Percentiles rank a stretch among this genome's conserved stretches.
Conservation (phyloP, 2,113 vertebrate genomes). For the Crotalus tigris region DNA sequence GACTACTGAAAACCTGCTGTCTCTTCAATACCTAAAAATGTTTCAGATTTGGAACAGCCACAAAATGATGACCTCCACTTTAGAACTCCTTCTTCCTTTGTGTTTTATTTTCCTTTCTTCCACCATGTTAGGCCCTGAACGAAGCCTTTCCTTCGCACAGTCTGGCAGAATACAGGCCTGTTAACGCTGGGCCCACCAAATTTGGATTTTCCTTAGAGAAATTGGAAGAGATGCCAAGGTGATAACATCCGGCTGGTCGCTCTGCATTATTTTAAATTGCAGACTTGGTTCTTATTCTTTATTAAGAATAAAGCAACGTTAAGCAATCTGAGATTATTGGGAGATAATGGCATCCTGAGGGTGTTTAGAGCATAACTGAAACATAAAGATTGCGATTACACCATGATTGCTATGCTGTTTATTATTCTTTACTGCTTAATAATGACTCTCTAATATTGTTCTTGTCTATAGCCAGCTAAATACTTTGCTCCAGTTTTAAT, state of each 20-base stretch:
- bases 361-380: slow-evolving; percentile 58
- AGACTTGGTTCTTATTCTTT: slow-evolving; percentile 54
- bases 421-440: slow-evolving; percentile 65
- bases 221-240: slow-evolving; percentile 36
- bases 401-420: slow-evolving; percentile 52
- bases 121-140: neutral
- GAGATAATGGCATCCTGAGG: slow-evolving; percentile 60
- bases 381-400: slow-evolving; percentile 60
- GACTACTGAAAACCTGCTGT: neutral
- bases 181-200: neutral
- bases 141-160: neutral
- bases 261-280: slow-evolving; percentile 53
- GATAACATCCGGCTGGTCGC: slow-evolving; percentile 41
- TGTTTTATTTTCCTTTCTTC: neutral
- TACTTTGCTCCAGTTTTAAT: slow-evolving; percentile 29
- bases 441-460: slow-evolving; percentile 40
- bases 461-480: slow-evolving; percentile 38
- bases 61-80: neutral
- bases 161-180: neutral
- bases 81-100: neutral
- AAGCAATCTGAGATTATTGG: slow-evolving; percentile 52
- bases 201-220: slow-evolving; percentile 17
- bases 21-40: neutral
- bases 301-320: slow-evolving; percentile 51
- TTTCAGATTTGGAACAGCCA: neutral